Evolutionary conservation across 2,797 vertebrate genomes (phyloP).

Genomic region (Labeo calbasu): DNA sequence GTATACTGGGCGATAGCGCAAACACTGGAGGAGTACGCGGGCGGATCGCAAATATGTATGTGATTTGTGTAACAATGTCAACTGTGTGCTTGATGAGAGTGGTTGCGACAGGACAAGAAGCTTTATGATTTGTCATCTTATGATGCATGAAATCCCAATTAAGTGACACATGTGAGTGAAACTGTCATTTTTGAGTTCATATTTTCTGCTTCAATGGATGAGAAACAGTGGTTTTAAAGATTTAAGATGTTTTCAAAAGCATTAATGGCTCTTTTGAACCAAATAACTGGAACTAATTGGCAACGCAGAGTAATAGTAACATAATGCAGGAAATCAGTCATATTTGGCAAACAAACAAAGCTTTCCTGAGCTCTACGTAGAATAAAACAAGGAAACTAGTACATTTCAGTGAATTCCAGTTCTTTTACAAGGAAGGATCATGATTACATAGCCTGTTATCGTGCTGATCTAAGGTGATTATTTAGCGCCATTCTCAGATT

Average conservation of each 20-base stretch:
- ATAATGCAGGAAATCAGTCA: constrained; percentile 3
- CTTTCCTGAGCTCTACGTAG: background rate
- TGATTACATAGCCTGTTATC: constrained; percentile 13
- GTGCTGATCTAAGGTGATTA: background rate
- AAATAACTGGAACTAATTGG: constrained; percentile 3
- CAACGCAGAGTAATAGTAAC: constrained; percentile 7
- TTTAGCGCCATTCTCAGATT: background rate
- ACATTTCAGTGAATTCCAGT: constrained; percentile 9
- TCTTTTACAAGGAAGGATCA: constrained; percentile 12
- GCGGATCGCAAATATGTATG: constrained; percentile 28
- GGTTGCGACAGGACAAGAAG: background rate
- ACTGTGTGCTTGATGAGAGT: constrained; percentile 43
- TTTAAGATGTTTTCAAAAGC: constrained; percentile 11
- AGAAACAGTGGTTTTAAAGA: background rate
- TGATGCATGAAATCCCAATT: constrained; percentile 14
- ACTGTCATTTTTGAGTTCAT: background rate
- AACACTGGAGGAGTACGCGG: background rate
- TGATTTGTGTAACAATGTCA: constrained; percentile 43
- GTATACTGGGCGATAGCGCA: constrained; percentile 4
- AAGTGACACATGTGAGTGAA: background rate
- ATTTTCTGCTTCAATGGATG: background rate
- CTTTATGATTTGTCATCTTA: constrained; percentile 15
- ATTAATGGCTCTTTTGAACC: background rate
- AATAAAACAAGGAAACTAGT: constrained; percentile 18
- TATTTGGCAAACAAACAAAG: constrained; percentile 5